Base-by-base conservation (phyloP, 2,113 vertebrate genomes). In the Oreocharis arfaki region DNA sequence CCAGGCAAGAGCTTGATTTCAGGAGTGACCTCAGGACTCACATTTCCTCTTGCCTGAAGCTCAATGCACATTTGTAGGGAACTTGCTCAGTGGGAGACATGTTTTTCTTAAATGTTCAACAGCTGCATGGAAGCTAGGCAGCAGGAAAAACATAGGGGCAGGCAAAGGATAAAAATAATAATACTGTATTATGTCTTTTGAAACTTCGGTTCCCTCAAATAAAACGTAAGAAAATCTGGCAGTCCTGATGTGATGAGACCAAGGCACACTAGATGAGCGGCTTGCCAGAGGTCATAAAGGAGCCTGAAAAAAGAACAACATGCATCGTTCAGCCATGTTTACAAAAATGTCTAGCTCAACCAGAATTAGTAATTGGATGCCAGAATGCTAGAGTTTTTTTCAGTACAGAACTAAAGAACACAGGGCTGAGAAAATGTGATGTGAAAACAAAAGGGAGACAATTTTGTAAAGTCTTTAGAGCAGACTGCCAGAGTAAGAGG, bases 71-170 rank as follows among this genome's bases (percentile, higher is more conserved):
- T 96, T 95, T 88, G 60, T 88, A 84, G 86, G 84, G 93, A 97
- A 82, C 93, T 96, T 47, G 77, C 94, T 95, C 96, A 78, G 92
- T 97, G 88, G 89, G 95, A 94, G 81, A 91, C 61, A 28, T 92
- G 88, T 96, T 96, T 97, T 97, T 88, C 95, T 96, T 95, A 94
- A 91, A 82, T 95, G 89, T 85, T 84, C 91, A 95, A 86, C 89
- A 96, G 89, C 92, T 95, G 91, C 95, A 89, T 96, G 79, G 87
- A 93, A 96, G 86, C 56, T 35, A 85, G 84, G 92, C 92, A 86
- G 84, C 76, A 78, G 86, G 68, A 82, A 82, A 81, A 94, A 71
- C 81, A 96, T 56, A 90, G 64, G n/a, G 76, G 68, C 56, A 78
- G 52, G 71, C 55, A 56, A 95, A 87, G 77, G 84, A 95, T 86